These are phyloP conservation scores for Atta cephalotes DNA, from an alignment of 1,140 invertebrate species.

Conservation along the genomic window DNA sequence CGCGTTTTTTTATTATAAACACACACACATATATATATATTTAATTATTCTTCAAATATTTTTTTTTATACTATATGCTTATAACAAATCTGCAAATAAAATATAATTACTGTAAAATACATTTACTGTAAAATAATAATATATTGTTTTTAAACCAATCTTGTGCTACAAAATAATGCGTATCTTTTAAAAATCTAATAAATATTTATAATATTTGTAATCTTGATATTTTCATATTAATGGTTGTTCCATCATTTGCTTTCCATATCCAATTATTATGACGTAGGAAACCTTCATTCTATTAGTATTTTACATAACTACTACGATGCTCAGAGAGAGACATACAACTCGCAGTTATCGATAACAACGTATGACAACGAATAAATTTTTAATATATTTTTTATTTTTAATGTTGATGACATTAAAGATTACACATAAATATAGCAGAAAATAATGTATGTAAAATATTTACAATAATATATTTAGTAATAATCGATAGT, in stretches of 20 bases:
- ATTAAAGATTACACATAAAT: constrained; percentile 19
- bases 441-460: not conserved
- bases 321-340: too few relatives aligned
- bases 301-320: not conserved
- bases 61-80: not conserved
- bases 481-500: not conserved
- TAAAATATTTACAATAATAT: not conserved
- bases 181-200: constrained; percentile 26
- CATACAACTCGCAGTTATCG: not conserved
- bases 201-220: constrained; percentile 31
- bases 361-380: not conserved
- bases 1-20: not conserved
- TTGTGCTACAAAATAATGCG: constrained; percentile 25
- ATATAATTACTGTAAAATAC: not conserved
- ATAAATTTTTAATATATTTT: constrained; percentile 13
- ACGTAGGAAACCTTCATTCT: not conserved
- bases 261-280: not conserved
- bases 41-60: not conserved
- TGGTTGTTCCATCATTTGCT: not conserved
- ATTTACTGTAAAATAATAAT: constrained; percentile 23
- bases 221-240: constrained; percentile 14
- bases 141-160: not conserved
- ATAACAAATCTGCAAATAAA: constrained; percentile 20
- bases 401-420: constrained; percentile 16
- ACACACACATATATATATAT: not conserved